Evolutionary conservation across 2,888 invertebrate species (phyloP), one percentile per base, ranked within the genome.

Genomic region (Drosophila barbarae): DNA sequence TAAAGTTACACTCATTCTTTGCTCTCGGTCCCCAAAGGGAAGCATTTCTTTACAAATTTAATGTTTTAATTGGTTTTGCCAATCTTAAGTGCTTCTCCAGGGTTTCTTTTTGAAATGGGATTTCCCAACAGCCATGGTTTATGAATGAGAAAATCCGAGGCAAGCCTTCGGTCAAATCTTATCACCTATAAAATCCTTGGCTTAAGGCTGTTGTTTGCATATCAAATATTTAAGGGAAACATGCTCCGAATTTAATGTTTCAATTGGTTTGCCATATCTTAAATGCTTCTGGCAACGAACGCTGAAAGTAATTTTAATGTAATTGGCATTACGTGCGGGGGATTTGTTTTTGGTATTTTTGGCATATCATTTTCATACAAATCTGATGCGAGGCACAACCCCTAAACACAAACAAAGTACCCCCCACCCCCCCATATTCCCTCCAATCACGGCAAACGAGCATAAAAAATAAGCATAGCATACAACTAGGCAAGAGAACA

Each of bases 281-380:
- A 63, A 64, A 63, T 46, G 61, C 36, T 13, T 23, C 13, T 18
- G 50, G 51, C 51, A 53, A 34, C 21, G 54, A 35, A 35, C 30
- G 61, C 47, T 44, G 63, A 63, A 75, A 70, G 73, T 79, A 81
- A 79, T 78, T 84, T 81, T 58, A 61, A 72, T 73, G 70, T 79
- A 79, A 79, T 84, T 84, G 84, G 76, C 78, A 71, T 67, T 76
- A 79, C 84, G 78, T 84, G 82, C 61, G 26, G 52, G 64, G 52
- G 65, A 60, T 60, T 60, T 60, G 38, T 26, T 60, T 46, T 58
- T 54, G 50, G 49, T 64, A 59, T 65, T 59, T 44, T 55, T 65
- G 79, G 78, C 61, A 69, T 84, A 80, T 83, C 80, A 74, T 59
- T 77, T 69, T 66, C 70, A 66, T 68, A 74, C 73, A 81, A 75